phyloP scores from a whole-genome alignment of 2,113 vertebrate species.

The Laticauda colubrina region DNA sequence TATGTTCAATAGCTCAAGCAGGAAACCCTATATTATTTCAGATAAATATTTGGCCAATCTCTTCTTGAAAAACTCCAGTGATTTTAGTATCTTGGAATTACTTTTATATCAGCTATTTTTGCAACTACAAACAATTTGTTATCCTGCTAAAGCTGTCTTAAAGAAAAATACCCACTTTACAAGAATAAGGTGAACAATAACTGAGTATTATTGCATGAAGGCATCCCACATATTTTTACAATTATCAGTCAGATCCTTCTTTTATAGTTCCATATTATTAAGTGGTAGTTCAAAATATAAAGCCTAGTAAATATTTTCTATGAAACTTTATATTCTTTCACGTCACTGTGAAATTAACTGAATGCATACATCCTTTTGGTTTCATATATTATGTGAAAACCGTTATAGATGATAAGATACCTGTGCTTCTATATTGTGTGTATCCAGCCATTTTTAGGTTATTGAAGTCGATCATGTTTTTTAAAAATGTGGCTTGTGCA shows the following conservation, averaged over 20 bases:
- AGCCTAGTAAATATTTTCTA: conserved; percentile 5
- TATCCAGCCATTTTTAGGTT: not conserved
- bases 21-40: not conserved
- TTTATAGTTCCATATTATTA: not conserved
- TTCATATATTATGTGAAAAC: not conserved
- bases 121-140: not conserved
- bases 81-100: conserved; percentile 7
- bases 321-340: not conserved
- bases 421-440: not conserved
- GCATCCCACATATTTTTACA: conserved; percentile 34
- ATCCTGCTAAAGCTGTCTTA: conserved; percentile 15
- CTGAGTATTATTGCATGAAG: conserved; percentile 43
- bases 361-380: not conserved
- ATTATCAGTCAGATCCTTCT: conserved; percentile 32
- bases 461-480: not conserved
- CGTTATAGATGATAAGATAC: not conserved
- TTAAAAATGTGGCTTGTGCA: not conserved
- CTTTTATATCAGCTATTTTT: conserved; percentile 7
- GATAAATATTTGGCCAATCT: not conserved
- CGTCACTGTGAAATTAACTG: not conserved
- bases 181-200: conserved; percentile 17
- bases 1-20: not conserved
- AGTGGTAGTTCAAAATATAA: not conserved
- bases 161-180: conserved; percentile 17
- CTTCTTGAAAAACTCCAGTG: not conserved